These are phyloP conservation scores for Actinemys pallida DNA, from an alignment of 2,113 vertebrate species.

Conservation along the genomic window DNA sequence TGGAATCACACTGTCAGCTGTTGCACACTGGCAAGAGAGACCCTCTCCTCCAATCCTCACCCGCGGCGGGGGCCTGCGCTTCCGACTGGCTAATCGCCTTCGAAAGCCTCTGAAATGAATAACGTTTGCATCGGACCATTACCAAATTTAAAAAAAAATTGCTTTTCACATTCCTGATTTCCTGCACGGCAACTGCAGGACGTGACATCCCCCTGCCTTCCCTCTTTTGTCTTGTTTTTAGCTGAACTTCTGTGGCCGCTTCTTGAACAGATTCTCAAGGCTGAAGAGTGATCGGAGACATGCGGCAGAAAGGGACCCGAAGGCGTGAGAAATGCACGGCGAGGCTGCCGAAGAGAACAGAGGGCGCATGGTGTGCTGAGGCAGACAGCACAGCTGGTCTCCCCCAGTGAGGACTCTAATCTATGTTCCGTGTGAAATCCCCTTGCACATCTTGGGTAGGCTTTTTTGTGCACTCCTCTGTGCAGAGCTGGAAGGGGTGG, in stretches of 20 bases:
- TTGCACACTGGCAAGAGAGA: neutral
- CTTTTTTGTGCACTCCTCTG: neutral
- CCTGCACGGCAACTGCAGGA: neutral
- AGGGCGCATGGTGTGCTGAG: neutral
- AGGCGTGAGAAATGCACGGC: neutral
- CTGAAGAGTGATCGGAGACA: neutral
- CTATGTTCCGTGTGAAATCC: neutral
- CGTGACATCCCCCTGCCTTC: neutral
- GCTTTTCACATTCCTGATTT: neutral
- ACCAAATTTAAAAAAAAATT: neutral
- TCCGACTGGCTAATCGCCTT: neutral
- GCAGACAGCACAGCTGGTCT: neutral
- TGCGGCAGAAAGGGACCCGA: neutral
- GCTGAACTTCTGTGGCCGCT: neutral
- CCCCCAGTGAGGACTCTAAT: neutral
- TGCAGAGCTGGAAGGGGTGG: neutral
- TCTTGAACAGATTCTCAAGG: neutral
- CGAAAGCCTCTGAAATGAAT: neutral
- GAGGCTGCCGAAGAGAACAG: neutral
- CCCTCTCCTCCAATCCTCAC: rapidly evolving
- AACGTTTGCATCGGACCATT: neutral
- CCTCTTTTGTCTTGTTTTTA: neutral
- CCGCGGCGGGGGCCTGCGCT: rapidly evolving
- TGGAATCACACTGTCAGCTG: rapidly evolving
- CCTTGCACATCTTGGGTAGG: neutral